A percentile compares a stretch with the other conserved stretches of the same genome.
phyloP scores from a whole-genome alignment of 1,140 invertebrate genomes.

The Cyphomyrmex costatus region DNA sequence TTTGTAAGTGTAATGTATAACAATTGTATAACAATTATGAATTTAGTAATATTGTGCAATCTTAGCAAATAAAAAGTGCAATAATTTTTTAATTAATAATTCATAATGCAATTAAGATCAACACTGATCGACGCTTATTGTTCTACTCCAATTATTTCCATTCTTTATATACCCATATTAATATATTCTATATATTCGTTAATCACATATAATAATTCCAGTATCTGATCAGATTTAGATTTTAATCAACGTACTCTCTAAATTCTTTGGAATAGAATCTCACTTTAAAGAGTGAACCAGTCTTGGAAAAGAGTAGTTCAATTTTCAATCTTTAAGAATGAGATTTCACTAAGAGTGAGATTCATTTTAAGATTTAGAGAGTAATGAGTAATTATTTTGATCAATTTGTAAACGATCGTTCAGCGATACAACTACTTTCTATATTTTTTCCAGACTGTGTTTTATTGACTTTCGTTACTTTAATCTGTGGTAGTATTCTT shows the following conservation, averaged over 20 bases:
- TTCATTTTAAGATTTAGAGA: too few species aligned
- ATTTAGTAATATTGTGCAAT: not conserved
- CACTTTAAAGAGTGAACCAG: too few species aligned
- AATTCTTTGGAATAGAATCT: too few species aligned
- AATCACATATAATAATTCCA: not conserved
- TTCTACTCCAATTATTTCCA: not conserved
- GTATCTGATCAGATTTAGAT: not conserved
- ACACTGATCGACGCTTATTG: not conserved
- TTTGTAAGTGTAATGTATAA: not conserved
- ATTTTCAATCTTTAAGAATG: too few species aligned
- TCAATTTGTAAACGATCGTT: not conserved
- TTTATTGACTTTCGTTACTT: conserved; percentile 52
- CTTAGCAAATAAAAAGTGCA: conserved; percentile 2
- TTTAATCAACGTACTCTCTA: not conserved
- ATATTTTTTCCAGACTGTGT: conserved; percentile 16
- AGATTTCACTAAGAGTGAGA: too few species aligned
- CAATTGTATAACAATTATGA: too few species aligned
- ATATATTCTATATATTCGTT: not conserved
- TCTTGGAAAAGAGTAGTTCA: too few species aligned
- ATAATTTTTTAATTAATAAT: not conserved
- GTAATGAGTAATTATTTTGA: not conserved
- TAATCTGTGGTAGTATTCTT: conserved; percentile 63
- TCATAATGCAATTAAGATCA: not conserved
- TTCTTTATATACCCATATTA: not conserved
- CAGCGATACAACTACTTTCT: conserved; percentile 30